A percentile compares a stretch with the other conserved stretches of the same genome.
phyloP scores from a whole-genome alignment of 1,140 invertebrate genomes.

The Coenobita brevimanus region DNA sequence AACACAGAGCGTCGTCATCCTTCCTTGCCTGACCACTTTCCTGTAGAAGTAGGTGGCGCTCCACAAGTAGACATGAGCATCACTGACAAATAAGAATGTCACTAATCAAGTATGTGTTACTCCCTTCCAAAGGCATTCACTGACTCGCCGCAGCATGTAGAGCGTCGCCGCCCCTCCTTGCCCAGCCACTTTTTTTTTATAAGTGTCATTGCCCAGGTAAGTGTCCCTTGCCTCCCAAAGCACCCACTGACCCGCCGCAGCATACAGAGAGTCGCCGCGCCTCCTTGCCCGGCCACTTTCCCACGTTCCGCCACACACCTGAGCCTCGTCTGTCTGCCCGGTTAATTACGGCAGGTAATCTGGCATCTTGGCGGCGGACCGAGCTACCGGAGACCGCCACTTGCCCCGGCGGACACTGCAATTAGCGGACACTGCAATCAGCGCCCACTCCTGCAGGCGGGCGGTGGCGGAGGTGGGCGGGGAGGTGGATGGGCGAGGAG shows the following conservation, averaged over 20 bases:
- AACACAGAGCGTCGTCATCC: too few relatives aligned
- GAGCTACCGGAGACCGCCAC: slow-evolving; percentile 44
- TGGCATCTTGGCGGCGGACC: slow-evolving; percentile 54
- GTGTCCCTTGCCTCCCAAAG: slow-evolving; percentile 5
- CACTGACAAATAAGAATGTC: too few relatives aligned
- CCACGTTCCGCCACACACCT: slow-evolving; percentile 21
- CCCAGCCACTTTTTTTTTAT: slow-evolving; percentile 34
- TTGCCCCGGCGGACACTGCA: slow-evolving; percentile 35
- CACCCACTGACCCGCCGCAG: too few relatives aligned
- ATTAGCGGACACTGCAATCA: slow-evolving; percentile 43
- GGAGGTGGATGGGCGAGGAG: neutral
- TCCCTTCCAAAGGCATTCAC: too few relatives aligned
- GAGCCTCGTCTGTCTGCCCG: slow-evolving; percentile 27
- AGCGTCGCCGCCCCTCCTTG: neutral
- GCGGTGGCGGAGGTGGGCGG: neutral
- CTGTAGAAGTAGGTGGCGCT: too few relatives aligned
- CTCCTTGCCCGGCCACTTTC: slow-evolving; percentile 34
- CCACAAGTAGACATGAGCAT: too few relatives aligned
- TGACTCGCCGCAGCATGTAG: too few relatives aligned
- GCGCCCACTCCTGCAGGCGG: slow-evolving; percentile 40
- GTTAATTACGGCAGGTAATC: slow-evolving; percentile 53
- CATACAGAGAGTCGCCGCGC: too few relatives aligned
- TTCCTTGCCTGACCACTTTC: slow-evolving; percentile 33
- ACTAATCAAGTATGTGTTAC: neutral
- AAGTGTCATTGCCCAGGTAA: neutral